Conservation (phyloP, 2,113 vertebrate species). For the Oryzias javanicus region DNA sequence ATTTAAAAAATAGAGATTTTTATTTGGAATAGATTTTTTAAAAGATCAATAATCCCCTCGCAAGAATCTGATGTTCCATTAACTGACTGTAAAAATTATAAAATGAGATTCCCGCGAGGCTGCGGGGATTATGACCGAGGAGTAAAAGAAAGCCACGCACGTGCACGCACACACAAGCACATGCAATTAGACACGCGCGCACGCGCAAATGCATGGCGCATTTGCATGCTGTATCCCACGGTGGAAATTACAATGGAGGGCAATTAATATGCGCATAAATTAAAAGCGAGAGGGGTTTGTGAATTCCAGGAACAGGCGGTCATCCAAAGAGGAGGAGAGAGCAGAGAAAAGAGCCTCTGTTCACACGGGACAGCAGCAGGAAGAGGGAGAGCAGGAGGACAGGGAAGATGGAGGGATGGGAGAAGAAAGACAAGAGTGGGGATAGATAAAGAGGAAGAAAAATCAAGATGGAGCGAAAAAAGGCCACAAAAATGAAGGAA, state of each 20-base stretch:
- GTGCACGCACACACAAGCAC: constrained; percentile 6
- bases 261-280: constrained; percentile 86
- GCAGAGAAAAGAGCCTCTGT: constrained; percentile 68
- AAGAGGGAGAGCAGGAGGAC: constrained; percentile 13
- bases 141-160: not conserved
- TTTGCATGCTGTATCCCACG: constrained; percentile 82
- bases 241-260: constrained; percentile 79
- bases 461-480: not conserved
- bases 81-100: constrained; percentile 13
- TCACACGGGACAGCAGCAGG: constrained; percentile 69
- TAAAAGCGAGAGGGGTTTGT: constrained; percentile 76
- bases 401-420: not conserved
- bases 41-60: not conserved
- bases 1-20: not conserved
- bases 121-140: constrained; percentile 26
- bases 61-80: not conserved
- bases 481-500: not conserved
- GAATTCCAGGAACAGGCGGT: constrained; percentile 75
- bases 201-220: constrained; percentile 56
- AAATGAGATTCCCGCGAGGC: constrained; percentile 14
- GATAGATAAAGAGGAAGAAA: not conserved
- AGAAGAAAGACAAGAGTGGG: not conserved
- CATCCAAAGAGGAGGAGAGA: constrained; percentile 66
- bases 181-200: constrained; percentile 6
- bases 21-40: not conserved